Percentiles rank a stretch among this genome's conserved stretches.
phyloP scores from a whole-genome alignment of 2,888 invertebrate genomes.

The Abrostola triplasia region DNA sequence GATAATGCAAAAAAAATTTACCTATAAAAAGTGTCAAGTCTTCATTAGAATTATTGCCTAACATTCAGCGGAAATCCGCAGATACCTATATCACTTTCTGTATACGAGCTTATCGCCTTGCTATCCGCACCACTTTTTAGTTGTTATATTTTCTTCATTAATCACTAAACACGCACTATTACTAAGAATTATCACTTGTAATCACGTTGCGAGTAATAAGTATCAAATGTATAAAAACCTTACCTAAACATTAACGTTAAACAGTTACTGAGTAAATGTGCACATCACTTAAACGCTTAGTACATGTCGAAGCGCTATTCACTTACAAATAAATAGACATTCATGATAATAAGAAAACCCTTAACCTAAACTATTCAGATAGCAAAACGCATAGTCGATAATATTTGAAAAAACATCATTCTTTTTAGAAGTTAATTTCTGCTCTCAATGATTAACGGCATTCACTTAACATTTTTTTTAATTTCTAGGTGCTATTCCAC shows the following conservation, averaged over 20 bases:
- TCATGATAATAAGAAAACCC: constrained; percentile 81
- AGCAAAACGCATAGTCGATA: constrained; percentile 67
- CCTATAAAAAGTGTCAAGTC: constrained; percentile 85
- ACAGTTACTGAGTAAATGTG: constrained; percentile 83
- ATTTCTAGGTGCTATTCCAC: constrained; percentile 46
- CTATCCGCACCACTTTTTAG: constrained; percentile 83
- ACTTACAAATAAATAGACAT: constrained; percentile 86
- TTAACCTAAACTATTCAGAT: constrained; percentile 78
- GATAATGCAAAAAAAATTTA: constrained; percentile 79
- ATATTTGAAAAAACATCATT: constrained; percentile 57
- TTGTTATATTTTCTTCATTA: constrained; percentile 57
- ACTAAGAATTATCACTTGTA: constrained; percentile 85
- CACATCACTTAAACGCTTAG: constrained; percentile 80
- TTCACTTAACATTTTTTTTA: constrained; percentile 43
- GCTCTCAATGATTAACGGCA: constrained; percentile 76
- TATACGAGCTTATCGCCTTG: constrained; percentile 65
- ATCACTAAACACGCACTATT: constrained; percentile 80
- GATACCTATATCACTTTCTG: constrained; percentile 65
- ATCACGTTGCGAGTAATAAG: constrained; percentile 87
- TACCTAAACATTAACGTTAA: constrained; percentile 80
- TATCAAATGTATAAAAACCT: constrained; percentile 88
- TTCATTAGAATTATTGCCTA: constrained; percentile 85
- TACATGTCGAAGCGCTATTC: constrained; percentile 79
- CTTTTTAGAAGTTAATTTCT: constrained; percentile 34
- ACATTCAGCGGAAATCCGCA: constrained; percentile 62